Base-by-base conservation (phyloP, 2,113 vertebrate genomes). In the human (Homo sapiens) region DNA sequence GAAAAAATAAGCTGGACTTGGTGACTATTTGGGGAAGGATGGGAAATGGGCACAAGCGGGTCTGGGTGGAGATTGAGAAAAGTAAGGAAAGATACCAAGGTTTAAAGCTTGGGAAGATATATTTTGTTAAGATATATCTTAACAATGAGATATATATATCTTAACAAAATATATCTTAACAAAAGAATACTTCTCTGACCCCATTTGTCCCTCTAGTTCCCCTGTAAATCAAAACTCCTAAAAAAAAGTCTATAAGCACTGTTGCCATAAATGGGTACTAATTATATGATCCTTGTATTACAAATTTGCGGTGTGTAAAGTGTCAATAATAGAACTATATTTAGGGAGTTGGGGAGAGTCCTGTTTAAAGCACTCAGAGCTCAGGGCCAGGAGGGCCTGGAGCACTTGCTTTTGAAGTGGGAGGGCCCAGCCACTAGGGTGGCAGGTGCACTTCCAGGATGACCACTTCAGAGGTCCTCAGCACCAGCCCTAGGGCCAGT, bases 141-240 rank as follows among this genome's bases (percentile, higher is more conserved):
- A 43, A 43, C 43, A 43, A 43, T 43, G 43, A 55, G 52, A 55
- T 55, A 20, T 64, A 32, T 64, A 20, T 64, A 32, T 64, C 61
- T 64, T 30, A 64, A 64, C 61, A 64, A 64, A 64, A 64, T 64
- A 73, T 20, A 57, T 83, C n/a, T 61, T 95, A 61, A 79, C 43
- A 66, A 93, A 89, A 94, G 18, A 87, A 73, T 81, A 70, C 32
- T 96, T 6, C 79, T 23, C 38, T 57, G 78, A 83, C 23, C n/a
- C 32, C 9, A 48, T 66, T 78, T 81, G 13, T 94, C n/a, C 87
- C 50, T 45, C 27, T 87, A 50, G 40, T 81, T 81, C 3, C 48
- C 35, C 38, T 87, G 30, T 90, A 94, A 88, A 90, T 64, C 38
- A 80, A 93, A 97, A 88, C 45, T 76, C 40, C 6, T 52, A 40